These are phyloP conservation scores for Eulemur coronatus DNA, from an alignment of 2,797 vertebrate species.

Conservation along the genomic window DNA sequence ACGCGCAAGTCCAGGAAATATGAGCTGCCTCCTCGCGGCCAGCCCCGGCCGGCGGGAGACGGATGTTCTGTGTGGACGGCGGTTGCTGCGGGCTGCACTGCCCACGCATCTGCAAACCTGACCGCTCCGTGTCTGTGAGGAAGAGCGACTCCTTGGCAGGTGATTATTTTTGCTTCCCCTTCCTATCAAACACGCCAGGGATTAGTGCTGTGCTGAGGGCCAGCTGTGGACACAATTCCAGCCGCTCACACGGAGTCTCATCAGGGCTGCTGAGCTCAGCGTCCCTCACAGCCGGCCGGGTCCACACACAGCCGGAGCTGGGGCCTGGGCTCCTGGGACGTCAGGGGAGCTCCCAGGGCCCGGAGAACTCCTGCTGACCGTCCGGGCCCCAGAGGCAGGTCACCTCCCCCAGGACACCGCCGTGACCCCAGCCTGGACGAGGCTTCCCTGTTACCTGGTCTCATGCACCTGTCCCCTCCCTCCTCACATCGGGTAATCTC, in stretches of 20 bases:
- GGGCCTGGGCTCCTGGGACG: neutral
- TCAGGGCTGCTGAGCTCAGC: neutral
- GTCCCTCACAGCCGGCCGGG: neutral
- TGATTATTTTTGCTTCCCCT: constrained; percentile 85
- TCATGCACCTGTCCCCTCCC: neutral
- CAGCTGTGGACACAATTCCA: constrained; percentile 68
- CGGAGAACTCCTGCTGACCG: neutral
- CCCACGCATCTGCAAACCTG: constrained; percentile 79
- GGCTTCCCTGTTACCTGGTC: rapidly evolving
- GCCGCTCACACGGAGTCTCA: neutral
- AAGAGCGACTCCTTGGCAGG: constrained; percentile 82
- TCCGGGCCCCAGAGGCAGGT: neutral
- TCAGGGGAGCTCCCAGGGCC: neutral
- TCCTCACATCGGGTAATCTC: neutral
- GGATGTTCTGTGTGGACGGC: constrained; percentile 74
- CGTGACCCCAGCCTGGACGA: neutral
- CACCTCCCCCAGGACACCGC: neutral
- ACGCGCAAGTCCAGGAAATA: constrained; percentile 46
- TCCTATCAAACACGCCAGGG: constrained; percentile 77
- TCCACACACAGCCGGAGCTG: neutral
- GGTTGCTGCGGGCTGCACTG: constrained; percentile 57
- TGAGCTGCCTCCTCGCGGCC: constrained; percentile 1
- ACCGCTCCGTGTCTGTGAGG: constrained; percentile 82
- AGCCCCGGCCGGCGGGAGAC: constrained; percentile 59
- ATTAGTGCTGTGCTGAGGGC: constrained; percentile 73